These are phyloP conservation scores for Takifugu bimaculatus DNA, from an alignment of 2,113 vertebrate genomes.

Conservation along the genomic window DNA sequence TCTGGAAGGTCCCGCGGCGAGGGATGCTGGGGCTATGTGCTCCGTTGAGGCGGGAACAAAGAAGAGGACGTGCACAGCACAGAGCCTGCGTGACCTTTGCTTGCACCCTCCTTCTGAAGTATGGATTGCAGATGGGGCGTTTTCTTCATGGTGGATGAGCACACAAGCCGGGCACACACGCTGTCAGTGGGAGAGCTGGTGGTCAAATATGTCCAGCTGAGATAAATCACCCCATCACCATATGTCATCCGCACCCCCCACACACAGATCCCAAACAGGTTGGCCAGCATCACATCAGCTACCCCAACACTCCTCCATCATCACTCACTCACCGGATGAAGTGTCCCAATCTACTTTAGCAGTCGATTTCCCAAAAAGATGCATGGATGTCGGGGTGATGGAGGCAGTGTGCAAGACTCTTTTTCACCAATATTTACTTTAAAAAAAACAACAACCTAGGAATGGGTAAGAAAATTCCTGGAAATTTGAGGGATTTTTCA, in stretches of 20 bases:
- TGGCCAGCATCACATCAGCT: too few relatives aligned
- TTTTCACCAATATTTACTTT: too few relatives aligned
- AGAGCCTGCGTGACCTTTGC: constrained; percentile 44
- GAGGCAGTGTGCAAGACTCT: too few relatives aligned
- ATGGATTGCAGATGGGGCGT: constrained; percentile 50
- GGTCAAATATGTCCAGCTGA: constrained; percentile 56
- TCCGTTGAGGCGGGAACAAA: constrained; percentile 18
- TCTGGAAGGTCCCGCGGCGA: constrained; percentile 25
- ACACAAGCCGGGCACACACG: constrained; percentile 27
- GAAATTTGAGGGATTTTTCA: too few relatives aligned
- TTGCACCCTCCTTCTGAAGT: constrained; percentile 30
- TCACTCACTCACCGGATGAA: neutral
- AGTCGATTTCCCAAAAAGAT: neutral
- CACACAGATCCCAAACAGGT: neutral
- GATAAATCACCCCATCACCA: constrained; percentile 52
- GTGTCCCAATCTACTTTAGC: neutral
- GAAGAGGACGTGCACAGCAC: neutral
- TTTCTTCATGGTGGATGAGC: constrained; percentile 40
- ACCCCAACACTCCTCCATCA: neutral
- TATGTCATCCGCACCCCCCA: constrained; percentile 47
- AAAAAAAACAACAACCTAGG: too few relatives aligned
- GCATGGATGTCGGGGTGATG: neutral
- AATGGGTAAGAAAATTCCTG: too few relatives aligned
- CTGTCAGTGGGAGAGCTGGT: constrained; percentile 36
- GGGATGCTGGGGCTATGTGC: constrained; percentile 12